Evolutionary conservation across 2,888 invertebrate genomes (phyloP).

Genomic region (Gisinianus flammeolus): DNA sequence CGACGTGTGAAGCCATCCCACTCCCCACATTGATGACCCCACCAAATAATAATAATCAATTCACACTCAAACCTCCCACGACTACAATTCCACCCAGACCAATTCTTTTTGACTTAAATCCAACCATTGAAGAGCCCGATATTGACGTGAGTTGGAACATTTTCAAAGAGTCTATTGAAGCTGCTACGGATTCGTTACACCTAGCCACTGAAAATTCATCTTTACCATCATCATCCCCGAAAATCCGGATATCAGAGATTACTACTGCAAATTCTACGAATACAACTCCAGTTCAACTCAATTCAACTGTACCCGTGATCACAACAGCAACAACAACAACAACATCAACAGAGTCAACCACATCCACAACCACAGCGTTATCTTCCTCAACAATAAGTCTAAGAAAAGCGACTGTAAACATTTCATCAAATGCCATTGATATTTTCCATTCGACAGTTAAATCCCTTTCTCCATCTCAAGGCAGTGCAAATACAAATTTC

Average conservation of each 20-base stretch:
- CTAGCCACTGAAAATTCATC: too few relatives aligned
- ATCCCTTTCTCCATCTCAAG: not conserved
- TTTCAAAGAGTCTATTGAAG: not conserved
- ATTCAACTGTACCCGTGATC: not conserved
- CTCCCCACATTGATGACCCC: not conserved
- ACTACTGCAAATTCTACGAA: not conserved
- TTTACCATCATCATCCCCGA: not conserved
- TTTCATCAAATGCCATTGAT: not conserved
- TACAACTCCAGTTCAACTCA: not conserved
- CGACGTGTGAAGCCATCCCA: constrained; percentile 13
- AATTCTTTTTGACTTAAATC: too few relatives aligned
- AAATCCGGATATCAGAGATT: not conserved
- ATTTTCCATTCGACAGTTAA: not conserved
- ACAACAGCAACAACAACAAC: not conserved
- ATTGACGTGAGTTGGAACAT: not conserved
- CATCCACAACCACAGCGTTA: not conserved
- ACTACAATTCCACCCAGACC: constrained; percentile 1
- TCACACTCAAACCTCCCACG: not conserved
- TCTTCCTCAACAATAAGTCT: not conserved
- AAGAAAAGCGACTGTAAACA: not conserved
- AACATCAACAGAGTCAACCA: not conserved
- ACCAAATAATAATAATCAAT: not conserved
- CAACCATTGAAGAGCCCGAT: not conserved
- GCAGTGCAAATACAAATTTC: too few relatives aligned
- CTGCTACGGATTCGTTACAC: too few relatives aligned